Evolutionary conservation across 2,797 vertebrate species (phyloP).

Genomic region (Lophotriccus pileatus): DNA sequence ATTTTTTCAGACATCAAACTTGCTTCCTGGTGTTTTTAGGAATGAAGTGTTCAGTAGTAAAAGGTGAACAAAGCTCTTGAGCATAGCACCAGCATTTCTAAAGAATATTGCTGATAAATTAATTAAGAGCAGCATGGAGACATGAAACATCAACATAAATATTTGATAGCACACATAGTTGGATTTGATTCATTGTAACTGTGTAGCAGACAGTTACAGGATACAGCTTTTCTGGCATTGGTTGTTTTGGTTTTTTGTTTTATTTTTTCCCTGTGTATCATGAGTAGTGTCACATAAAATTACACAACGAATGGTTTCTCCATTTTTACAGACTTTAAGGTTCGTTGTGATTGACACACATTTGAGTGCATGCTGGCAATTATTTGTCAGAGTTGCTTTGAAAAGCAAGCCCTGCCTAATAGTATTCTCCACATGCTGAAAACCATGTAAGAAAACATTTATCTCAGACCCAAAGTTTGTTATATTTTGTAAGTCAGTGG

Average conservation of each 20-base stretch:
- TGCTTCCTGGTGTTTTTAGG: not conserved
- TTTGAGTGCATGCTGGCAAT: not conserved
- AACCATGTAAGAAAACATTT: not conserved
- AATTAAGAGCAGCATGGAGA: not conserved
- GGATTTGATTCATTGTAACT: not conserved
- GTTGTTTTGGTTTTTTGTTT: no score
- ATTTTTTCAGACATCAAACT: not conserved
- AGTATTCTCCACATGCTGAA: not conserved
- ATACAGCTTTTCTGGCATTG: not conserved
- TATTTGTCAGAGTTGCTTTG: not conserved
- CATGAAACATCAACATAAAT: not conserved
- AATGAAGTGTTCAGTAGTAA: not conserved
- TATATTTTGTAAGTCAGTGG: not conserved
- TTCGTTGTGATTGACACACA: not conserved
- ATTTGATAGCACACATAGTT: not conserved
- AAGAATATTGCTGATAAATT: not conserved
- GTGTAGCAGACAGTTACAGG: not conserved
- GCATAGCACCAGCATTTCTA: not conserved
- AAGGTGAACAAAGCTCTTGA: not conserved
- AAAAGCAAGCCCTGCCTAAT: not conserved
- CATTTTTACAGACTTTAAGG: not conserved
- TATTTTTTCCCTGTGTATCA: not conserved
- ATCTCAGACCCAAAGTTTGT: not conserved
- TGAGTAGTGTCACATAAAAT: not conserved
- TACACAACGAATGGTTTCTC: not conserved